Conservation (phyloP, 53 echinoderm and acorn worm species). For the Holothuria leucospilota region DNA sequence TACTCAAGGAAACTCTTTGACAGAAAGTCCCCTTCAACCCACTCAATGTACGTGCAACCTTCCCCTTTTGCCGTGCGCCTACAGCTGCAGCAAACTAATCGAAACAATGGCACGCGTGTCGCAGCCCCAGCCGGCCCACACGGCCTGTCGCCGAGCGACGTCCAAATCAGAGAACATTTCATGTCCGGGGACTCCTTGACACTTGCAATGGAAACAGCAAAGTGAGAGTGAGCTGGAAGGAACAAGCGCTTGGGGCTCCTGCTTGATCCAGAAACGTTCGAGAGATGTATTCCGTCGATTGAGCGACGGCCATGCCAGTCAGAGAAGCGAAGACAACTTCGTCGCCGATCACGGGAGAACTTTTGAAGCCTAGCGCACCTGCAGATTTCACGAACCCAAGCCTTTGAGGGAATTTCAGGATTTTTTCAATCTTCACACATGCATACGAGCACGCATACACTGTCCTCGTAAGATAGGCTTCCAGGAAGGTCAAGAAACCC, state of each 20-base stretch:
- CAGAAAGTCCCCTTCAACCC: too few species aligned
- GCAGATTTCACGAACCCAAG: constrained; percentile 21
- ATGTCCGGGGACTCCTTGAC: background rate
- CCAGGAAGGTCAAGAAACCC: too few species aligned
- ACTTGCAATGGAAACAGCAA: background rate
- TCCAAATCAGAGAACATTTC: background rate
- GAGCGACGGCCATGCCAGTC: background rate
- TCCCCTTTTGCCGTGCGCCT: too few species aligned
- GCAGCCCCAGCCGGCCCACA: constrained; percentile 1
- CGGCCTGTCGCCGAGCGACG: background rate
- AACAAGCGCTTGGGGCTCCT: constrained; percentile 33
- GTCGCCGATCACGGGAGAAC: background rate
- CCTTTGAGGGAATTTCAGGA: constrained; percentile 24
- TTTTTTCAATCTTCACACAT: too few species aligned
- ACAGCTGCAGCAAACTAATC: constrained; percentile 12
- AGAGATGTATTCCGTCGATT: background rate
- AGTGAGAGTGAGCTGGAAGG: background rate
- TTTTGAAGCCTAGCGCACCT: constrained; percentile 14
- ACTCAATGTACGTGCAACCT: too few species aligned
- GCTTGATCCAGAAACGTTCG: background rate
- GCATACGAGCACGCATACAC: too few species aligned
- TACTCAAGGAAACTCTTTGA: too few species aligned
- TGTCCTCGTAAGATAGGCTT: too few species aligned
- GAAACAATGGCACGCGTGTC: constrained; percentile 27
- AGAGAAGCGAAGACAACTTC: background rate